These are phyloP conservation scores for Catostylus mosaicus DNA, from an alignment of 30 jellyfish, hydroid and myxozoan species.

Conservation along the genomic window DNA sequence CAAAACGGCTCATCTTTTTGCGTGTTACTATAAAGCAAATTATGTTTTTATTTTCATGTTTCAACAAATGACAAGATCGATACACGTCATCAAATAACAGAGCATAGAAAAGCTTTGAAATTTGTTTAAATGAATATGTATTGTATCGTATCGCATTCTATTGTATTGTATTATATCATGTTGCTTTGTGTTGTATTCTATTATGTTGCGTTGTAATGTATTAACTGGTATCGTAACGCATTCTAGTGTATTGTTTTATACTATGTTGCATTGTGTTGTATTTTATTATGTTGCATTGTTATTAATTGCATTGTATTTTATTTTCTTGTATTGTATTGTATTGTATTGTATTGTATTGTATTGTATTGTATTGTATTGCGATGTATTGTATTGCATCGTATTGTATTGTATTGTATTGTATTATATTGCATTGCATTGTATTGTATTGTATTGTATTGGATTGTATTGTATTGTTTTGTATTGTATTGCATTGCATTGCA, in stretches of 20 bases:
- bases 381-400: background rate
- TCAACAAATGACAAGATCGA: no score
- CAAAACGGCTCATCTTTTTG: background rate
- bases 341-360: background rate
- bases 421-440: background rate
- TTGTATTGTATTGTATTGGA: no score
- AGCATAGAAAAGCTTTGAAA: no score
- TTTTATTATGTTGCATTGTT: background rate
- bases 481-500: background rate
- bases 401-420: background rate
- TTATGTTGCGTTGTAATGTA: background rate
- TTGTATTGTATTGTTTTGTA: no score
- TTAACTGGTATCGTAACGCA: background rate
- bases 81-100: no score
- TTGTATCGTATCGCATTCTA: background rate
- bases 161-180: background rate
- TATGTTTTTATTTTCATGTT: no score
- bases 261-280: no score
- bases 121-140: no score
- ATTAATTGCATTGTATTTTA: no score
- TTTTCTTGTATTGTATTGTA: background rate
- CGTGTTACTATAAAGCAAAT: background rate
- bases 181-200: no score
- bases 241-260: background rate
- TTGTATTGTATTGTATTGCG: background rate